Percentiles rank a stretch among this genome's conserved stretches.
phyloP scores from a whole-genome alignment of 2,888 invertebrate genomes.

The Timema cristinae region DNA sequence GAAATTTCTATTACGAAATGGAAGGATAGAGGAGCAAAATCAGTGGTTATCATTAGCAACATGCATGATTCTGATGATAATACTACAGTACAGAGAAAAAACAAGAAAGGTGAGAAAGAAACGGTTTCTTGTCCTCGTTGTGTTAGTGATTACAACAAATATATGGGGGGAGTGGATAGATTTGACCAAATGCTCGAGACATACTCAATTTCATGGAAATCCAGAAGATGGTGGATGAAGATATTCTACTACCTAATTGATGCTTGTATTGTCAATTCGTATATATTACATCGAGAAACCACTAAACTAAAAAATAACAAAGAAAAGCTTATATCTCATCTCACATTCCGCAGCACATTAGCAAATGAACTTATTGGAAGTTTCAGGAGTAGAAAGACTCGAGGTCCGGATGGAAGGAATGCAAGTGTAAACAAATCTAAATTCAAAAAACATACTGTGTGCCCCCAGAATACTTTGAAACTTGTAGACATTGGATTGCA shows the following conservation, averaged over 20 bases:
- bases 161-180: conserved; percentile 38
- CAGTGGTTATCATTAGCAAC: conserved; percentile 34
- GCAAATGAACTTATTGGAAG: conserved; percentile 27
- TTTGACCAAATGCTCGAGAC: conserved; percentile 36
- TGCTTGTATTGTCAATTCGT: conserved; percentile 35
- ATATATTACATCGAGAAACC: conserved; percentile 30
- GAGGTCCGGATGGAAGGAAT: conserved; percentile 21
- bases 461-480: neutral
- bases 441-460: neutral
- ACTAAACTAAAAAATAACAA: conserved; percentile 23
- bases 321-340: conserved; percentile 21
- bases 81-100: conserved; percentile 32
- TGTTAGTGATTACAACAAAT: conserved; percentile 37
- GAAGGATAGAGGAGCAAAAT: conserved; percentile 38
- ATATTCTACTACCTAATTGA: conserved; percentile 38
- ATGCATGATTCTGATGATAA: conserved; percentile 33
- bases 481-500: conserved; percentile 24
- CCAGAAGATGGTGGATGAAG: conserved; percentile 39
- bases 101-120: conserved; percentile 35
- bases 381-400: conserved; percentile 18
- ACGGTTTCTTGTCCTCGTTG: conserved; percentile 35
- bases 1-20: conserved; percentile 37
- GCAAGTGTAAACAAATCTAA: conserved; percentile 21
- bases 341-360: conserved; percentile 28
- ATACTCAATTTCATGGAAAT: conserved; percentile 36